These are phyloP conservation scores for Parotia lawesii DNA, from an alignment of 2,113 vertebrate species.

Conservation along the genomic window DNA sequence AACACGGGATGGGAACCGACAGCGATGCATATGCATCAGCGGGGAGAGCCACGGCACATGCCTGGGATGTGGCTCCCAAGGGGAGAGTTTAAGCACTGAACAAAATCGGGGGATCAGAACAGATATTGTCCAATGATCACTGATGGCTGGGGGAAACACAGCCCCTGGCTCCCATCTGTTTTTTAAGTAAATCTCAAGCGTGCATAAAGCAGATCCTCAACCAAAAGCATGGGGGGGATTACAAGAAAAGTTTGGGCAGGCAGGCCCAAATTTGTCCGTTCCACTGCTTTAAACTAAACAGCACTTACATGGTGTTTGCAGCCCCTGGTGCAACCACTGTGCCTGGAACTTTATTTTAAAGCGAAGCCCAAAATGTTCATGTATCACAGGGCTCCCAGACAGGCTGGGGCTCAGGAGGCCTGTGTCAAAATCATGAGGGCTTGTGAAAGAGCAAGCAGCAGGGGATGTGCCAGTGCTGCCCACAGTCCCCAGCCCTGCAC, in stretches of 20 bases:
- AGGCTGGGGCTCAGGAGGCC: background rate
- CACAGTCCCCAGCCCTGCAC: rapidly evolving
- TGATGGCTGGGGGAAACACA: rapidly evolving
- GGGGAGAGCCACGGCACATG: background rate
- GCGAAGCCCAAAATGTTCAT: rapidly evolving
- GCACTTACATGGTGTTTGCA: rapidly evolving
- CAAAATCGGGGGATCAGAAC: rapidly evolving
- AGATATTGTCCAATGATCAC: background rate
- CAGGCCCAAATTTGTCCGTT: background rate
- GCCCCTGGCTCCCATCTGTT: background rate
- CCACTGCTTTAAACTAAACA: background rate
- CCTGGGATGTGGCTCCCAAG: background rate
- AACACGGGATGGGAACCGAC: background rate
- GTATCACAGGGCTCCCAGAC: background rate
- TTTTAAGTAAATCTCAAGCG: background rate
- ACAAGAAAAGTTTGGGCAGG: background rate
- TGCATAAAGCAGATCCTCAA: background rate
- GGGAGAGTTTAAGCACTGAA: background rate
- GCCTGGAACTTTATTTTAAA: background rate
- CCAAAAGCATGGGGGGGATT: rapidly evolving
- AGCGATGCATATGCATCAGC: background rate
- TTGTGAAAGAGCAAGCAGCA: background rate
- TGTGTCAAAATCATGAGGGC: rapidly evolving
- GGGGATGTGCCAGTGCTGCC: rapidly evolving
- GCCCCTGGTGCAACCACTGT: rapidly evolving